Base-by-base conservation (phyloP, 2,797 vertebrate species). In the Scleropages formosus region DNA sequence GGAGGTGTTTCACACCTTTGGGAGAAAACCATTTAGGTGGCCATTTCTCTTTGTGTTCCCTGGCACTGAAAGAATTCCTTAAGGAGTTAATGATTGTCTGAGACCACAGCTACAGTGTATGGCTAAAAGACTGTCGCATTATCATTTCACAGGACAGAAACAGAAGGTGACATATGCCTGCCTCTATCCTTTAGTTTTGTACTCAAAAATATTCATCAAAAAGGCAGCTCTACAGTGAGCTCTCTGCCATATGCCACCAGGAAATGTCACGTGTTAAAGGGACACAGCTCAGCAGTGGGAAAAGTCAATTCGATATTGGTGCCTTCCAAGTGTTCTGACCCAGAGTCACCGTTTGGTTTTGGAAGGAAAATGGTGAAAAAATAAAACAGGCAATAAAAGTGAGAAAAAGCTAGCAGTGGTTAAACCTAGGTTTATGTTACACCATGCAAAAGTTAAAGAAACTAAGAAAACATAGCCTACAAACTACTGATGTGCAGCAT, bases 211-310 rank as follows among this genome's bases (percentile, higher is more conserved):
- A 95, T 95, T 95, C 94, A 97, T 98, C 95, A 96, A 96, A 96
- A 96, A 94, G 91, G 90, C 88, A 91, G 89, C 90, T 91, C 91
- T 98, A 94, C 96, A 95, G 91, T 94, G 95, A 98, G 96, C 92
- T 91, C 87, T 77, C 90, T 91, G 90, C 95, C 95, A 97, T 97
- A 97, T 98, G 95, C 92, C 90, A 82, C 90, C 87, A 91, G 93
- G 95, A 97, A 98, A 98, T 98, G 96, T 98, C 97, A 98, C 93
- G 94, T 92, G 93, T 94, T 93, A 96, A 96, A 96, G 95, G 95
- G 93, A 95, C 93, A 95, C 94, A 94, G 95, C 95, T 97, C 94
- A 94, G 92, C 87, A 90, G 92, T 94, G 95, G 95, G 92, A 96
- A 92, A 93, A 94, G 90, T 90, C 88, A 91, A 93, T 95, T 95